Percentiles rank a stretch among this genome's conserved stretches.
Evolutionary conservation across 2,113 vertebrate genomes (phyloP).

Genomic region (Siniperca knerii): DNA sequence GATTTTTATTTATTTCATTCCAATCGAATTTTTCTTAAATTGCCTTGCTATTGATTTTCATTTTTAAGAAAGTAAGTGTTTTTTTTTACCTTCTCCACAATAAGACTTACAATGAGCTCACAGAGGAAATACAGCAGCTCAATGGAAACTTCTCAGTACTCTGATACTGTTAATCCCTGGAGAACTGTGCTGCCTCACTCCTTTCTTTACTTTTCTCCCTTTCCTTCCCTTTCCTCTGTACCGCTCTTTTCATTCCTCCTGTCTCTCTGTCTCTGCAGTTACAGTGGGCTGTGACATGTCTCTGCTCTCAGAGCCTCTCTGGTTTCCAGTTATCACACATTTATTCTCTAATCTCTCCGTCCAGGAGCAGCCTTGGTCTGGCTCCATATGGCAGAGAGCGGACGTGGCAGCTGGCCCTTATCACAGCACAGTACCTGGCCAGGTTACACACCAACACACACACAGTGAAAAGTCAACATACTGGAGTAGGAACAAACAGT

Average conservation of each 20-base stretch:
- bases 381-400: conserved; percentile 55
- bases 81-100: not conserved
- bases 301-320: conserved; percentile 11
- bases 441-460: conserved; percentile 28
- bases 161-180: not conserved
- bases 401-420: conserved; percentile 62
- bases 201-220: not conserved
- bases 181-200: not conserved
- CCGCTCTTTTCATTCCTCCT: not conserved
- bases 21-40: conserved; percentile 1
- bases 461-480: not conserved
- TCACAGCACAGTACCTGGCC: conserved; percentile 9
- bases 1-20: not conserved
- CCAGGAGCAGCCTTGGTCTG: conserved; percentile 57
- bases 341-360: conserved; percentile 63
- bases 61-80: not conserved
- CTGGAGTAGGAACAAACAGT: not conserved
- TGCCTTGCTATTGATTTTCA: conserved; percentile 20
- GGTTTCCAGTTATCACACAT: conserved; percentile 30
- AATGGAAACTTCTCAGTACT: not conserved
- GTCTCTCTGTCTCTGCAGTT: not conserved
- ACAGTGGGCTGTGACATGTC: not conserved
- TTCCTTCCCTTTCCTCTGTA: not conserved
- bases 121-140: not conserved
- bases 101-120: not conserved